Base-by-base conservation (phyloP, 2,888 invertebrate genomes). In the Odontocerum albicorne region DNA sequence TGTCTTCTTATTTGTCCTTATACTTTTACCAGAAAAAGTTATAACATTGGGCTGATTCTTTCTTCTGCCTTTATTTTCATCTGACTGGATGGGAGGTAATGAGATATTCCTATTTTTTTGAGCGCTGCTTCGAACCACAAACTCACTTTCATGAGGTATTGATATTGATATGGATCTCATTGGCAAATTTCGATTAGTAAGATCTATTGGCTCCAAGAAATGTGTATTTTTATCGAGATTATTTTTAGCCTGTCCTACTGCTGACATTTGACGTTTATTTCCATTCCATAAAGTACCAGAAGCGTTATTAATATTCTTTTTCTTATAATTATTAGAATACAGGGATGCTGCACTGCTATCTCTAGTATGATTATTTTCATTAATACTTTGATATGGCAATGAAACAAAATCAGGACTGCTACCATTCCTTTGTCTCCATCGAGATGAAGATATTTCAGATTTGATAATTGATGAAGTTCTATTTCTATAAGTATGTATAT, bases 371-470 rank as follows among this genome's bases (percentile, higher is more conserved):
- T 19, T 45, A 36, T 17, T 43, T 22, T 35, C 46, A 20, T 20
- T 10, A 12, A 32, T 22, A 15, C 16, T 45, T 20, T 50, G 35
- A 21, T 53, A 38, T 1, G 61, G 58, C 21, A 61, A 27, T 2
- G 56, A 56, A 16, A 55, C 49, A 36, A 56, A 76, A 47, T 77
- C 77, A 1, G 77, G 75, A 56, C 75, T 67, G 1, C 68, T 67
- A 39, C 4, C 13, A 13, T 52, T 55, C 47, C 71, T 68, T 73
- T 55, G 54, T 42, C 75, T 74, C 78, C 78, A 78, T n/a, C 70
- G 66, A 0, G 77, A 78, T 0, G 77, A 78, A 1, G 74, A 74
- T 12, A 77, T 63, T 49, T 78, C 78, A 2, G 78, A 78, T 64
- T 72, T 70, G 10, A 78, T 59, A 47, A 77, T 71, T 1, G 73